Evolutionary conservation across 2,113 vertebrate species (phyloP).

Genomic region (Choloepus hoffmanni): DNA sequence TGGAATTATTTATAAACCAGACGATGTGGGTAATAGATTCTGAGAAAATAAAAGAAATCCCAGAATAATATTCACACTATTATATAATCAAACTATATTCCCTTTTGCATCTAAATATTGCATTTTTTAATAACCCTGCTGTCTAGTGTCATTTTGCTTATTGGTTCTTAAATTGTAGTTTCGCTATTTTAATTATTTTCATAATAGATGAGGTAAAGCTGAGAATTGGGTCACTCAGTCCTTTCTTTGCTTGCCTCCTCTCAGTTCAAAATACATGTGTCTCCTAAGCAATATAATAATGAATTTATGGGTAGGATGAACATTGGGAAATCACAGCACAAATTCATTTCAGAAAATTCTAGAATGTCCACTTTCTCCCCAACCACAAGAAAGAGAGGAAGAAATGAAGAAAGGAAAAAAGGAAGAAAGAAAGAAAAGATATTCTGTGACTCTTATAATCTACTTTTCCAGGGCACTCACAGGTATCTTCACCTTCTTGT

Average conservation of each 20-base stretch:
- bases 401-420: no score
- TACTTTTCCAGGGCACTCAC: not conserved
- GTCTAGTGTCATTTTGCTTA: conserved; percentile 6
- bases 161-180: conserved; percentile 47
- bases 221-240: conserved; percentile 1
- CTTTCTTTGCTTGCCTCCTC: not conserved
- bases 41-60: conserved; percentile 13
- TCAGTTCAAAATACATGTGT: not conserved
- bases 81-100: not conserved
- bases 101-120: conserved; percentile 33
- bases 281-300: not conserved
- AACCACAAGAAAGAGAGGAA: not conserved
- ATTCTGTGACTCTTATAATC: not conserved
- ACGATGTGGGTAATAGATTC: conserved; percentile 18
- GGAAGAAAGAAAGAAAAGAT: not conserved
- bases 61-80: not conserved
- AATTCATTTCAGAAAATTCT: conserved; percentile 6
- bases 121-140: conserved; percentile 40
- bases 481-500: not conserved
- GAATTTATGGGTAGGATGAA: not conserved
- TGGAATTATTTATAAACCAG: conserved; percentile 56
- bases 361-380: not conserved
- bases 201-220: not conserved
- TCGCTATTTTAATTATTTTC: conserved; percentile 32
- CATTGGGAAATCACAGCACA: not conserved